phyloP scores from a whole-genome alignment of 1,140 invertebrate species.

The Sinella curviseta region DNA sequence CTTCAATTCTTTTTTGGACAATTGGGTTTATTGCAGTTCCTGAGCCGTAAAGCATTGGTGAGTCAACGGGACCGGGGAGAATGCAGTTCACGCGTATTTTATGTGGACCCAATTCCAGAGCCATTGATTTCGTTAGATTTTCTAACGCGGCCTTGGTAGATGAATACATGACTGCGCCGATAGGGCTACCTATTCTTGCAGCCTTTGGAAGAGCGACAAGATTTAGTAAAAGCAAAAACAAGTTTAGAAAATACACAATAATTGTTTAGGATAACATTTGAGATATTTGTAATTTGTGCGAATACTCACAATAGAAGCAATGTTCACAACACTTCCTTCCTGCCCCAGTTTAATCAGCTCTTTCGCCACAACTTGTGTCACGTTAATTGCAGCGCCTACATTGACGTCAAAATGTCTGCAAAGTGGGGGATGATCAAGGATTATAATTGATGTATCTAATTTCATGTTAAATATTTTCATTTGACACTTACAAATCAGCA shows the following conservation, averaged over 20 bases:
- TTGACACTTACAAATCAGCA: constrained; percentile 58
- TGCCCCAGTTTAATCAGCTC: background rate
- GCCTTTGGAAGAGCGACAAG: too few relatives aligned
- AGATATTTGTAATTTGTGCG: too few relatives aligned
- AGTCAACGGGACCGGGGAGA: constrained; percentile 1
- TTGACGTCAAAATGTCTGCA: background rate
- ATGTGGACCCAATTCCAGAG: constrained; percentile 27
- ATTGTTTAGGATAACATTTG: too few relatives aligned
- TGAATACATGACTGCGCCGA: too few relatives aligned
- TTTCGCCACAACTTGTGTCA: background rate
- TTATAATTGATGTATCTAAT: too few relatives aligned
- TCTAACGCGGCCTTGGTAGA: constrained; percentile 32
- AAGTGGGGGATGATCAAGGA: too few relatives aligned
- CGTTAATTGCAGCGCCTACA: background rate
- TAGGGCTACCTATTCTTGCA: too few relatives aligned
- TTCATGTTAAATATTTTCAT: background rate
- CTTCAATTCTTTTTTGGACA: background rate
- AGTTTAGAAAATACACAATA: background rate
- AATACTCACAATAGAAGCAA: constrained; percentile 24
- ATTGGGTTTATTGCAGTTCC: background rate
- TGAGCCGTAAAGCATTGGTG: background rate
- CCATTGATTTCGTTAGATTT: constrained; percentile 37
- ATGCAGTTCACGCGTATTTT: constrained; percentile 32
- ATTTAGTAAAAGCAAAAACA: too few relatives aligned
- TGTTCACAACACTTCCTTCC: constrained; percentile 28